Conservation (phyloP, 2,113 vertebrate species). For the Arvicanthis niloticus region DNA sequence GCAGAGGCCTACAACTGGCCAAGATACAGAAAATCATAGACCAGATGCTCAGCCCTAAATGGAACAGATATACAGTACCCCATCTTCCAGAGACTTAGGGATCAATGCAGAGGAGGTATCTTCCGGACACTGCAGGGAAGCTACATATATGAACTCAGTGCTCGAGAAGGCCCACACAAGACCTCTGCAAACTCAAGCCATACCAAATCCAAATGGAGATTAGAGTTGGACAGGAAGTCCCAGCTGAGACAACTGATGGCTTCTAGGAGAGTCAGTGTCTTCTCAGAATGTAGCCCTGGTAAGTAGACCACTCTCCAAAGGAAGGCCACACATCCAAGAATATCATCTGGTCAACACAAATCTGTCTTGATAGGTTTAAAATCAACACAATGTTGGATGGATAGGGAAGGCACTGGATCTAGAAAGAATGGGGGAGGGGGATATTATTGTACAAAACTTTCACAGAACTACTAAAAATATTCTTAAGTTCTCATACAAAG, state of each 20-base stretch:
- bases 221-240: neutral
- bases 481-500: constrained; percentile 31
- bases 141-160: neutral
- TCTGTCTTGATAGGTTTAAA: neutral
- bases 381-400: neutral
- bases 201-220: neutral
- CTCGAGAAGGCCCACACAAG: neutral
- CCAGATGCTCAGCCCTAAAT: neutral
- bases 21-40: neutral
- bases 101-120: neutral
- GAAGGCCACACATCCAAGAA: neutral
- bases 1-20: neutral
- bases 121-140: neutral
- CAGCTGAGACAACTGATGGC: neutral
- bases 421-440: neutral
- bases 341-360: neutral
- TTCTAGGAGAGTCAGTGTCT: neutral
- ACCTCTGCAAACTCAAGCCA: neutral
- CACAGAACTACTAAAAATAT: neutral
- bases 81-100: neutral
- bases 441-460: neutral
- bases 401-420: neutral
- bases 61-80: neutral
- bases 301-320: neutral
- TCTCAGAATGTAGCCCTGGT: neutral